Conservation (phyloP, 2,888 invertebrate species). For the Deilephila porcellus region DNA sequence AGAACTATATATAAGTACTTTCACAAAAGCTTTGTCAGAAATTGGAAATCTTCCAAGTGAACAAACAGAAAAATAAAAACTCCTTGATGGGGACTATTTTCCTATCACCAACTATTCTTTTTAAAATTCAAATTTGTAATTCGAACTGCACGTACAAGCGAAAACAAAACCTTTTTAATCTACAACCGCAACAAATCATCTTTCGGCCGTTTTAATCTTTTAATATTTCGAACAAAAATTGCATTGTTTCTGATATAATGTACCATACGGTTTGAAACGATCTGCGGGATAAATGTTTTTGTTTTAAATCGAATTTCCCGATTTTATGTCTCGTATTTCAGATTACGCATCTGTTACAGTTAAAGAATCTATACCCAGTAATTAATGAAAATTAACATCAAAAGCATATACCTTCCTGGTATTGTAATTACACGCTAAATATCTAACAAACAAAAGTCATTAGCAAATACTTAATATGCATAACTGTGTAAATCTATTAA, state of each 20-base stretch:
- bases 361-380: no score
- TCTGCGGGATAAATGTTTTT: slow-evolving; percentile 6
- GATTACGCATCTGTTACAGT: not conserved
- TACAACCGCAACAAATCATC: slow-evolving; percentile 19
- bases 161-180: slow-evolving; percentile 23
- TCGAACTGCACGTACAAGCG: not conserved
- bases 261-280: not conserved
- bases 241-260: slow-evolving; percentile 11
- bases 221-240: slow-evolving; percentile 18
- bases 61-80: not conserved
- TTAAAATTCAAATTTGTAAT: slow-evolving; percentile 9
- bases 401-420: no score
- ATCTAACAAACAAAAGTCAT: no score
- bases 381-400: no score
- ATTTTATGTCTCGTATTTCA: not conserved
- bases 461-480: no score
- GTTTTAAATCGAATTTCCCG: not conserved
- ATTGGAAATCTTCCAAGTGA: not conserved
- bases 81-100: not conserved
- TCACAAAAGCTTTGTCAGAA: not conserved
- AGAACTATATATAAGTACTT: not conserved
- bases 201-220: slow-evolving; percentile 19
- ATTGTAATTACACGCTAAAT: no score
- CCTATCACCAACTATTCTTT: slow-evolving; percentile 4
- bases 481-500: no score